Evolutionary conservation across 2,888 invertebrate species (phyloP), one percentile per base, ranked within the genome.

Genomic region (Argyresthia goedartella): DNA sequence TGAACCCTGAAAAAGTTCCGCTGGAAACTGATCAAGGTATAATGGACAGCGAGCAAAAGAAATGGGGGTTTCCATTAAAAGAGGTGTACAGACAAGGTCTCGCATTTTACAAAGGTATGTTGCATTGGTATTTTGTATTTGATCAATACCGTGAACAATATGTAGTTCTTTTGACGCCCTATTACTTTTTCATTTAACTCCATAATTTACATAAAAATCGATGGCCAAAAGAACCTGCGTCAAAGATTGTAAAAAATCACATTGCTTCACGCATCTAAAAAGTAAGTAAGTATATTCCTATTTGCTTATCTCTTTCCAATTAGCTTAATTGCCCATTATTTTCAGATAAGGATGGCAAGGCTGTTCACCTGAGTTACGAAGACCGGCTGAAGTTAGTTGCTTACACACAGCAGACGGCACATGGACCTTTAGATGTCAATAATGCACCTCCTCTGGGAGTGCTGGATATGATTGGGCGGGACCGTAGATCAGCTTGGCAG

Each of bases 311-410:
- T 25, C 25, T 25, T 25, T 25, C 25, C 25, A 25, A 25, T 25
- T 25, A 25, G 25, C 25, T 25, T 25, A 25, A 25, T 4, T 25
- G 6, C 25, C 25, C 2, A 11, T 39, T 39, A 8, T 59, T 88
- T 88, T 13, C 78, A 98, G 98, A 98, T 75, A 98, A 98, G 85
- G 95, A 96, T 82, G 98, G 98, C n/a, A 98, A 98, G 87, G 98
- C 97, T 2, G 89, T 98, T 49, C 96, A 97, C 68, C 88, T 98
- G 55, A 95, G 96, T 47, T 99, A 98, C 75, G 95, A 96, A 76
- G 97, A 98, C 70, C 95, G 96, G 70, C 78, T 98, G 52, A 94
- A 94, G 70, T 81, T 99, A 57, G 94, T 98, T 14, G 98, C 98
- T 1, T 95, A 94, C 67, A 95, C 95, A 9, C 96, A 97, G 70